Evolutionary conservation across 2,797 vertebrate genomes (phyloP).

Genomic region (Chaenodraco wilsoni): DNA sequence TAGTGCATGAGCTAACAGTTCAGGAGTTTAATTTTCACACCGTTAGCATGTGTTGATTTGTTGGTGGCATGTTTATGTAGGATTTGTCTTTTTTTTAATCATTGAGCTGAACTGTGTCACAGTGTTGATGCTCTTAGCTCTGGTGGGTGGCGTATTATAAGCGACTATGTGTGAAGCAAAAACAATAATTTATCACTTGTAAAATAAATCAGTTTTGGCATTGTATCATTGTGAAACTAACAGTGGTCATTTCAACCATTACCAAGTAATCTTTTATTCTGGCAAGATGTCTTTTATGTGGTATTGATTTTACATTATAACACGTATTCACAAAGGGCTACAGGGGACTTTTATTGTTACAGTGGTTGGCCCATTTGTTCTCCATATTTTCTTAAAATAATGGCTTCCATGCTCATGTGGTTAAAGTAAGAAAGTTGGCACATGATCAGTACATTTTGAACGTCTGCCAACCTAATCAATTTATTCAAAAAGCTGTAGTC

Average conservation of each 20-base stretch:
- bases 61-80: background rate
- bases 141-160: background rate
- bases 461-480: background rate
- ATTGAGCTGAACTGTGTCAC: background rate
- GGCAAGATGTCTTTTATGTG: background rate
- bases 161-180: background rate
- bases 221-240: background rate
- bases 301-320: background rate
- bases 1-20: background rate
- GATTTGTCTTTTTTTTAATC: background rate
- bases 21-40: background rate
- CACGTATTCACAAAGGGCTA: background rate
- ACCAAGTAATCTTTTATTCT: background rate
- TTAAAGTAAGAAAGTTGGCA: background rate
- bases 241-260: background rate
- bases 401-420: background rate
- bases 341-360: background rate
- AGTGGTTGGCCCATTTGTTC: background rate
- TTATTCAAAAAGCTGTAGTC: background rate
- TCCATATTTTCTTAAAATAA: background rate
- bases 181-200: too few species aligned
- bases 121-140: background rate
- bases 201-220: background rate
- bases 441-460: background rate
- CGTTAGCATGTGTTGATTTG: background rate